Evolutionary conservation across 1,140 invertebrate species (phyloP).

Genomic region (Drosophila melanica): DNA sequence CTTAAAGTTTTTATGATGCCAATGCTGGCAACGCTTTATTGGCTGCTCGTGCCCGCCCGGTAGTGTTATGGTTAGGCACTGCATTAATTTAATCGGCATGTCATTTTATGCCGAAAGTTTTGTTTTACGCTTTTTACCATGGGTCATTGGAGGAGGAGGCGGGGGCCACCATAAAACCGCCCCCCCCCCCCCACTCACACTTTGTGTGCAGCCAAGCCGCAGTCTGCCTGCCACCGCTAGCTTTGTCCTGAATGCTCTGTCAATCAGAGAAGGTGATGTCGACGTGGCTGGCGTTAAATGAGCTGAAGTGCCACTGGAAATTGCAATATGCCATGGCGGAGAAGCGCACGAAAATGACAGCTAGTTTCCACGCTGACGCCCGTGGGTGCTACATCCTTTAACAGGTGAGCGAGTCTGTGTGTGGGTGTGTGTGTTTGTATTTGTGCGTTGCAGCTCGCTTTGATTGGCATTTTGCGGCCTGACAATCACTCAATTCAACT

Average conservation of each 20-base stretch:
- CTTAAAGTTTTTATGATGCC: conserved; percentile 48
- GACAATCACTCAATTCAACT: no score
- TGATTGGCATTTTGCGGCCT: no score
- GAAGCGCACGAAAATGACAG: neutral
- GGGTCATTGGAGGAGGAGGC: neutral
- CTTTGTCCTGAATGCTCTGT: conserved; percentile 25
- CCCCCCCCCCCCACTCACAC: neutral
- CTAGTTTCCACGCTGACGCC: neutral
- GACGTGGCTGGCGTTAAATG: conserved; percentile 30
- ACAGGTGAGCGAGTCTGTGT: neutral
- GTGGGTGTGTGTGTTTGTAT: conserved; percentile 8
- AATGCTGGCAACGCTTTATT: conserved; percentile 33
- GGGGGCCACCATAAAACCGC: conserved; percentile 20
- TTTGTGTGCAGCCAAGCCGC: conserved; percentile 12
- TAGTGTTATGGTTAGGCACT: conserved; percentile 13
- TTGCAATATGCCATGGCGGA: conserved; percentile 21
- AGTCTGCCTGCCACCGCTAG: conserved; percentile 6
- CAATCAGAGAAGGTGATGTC: conserved; percentile 31
- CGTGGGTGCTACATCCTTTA: neutral
- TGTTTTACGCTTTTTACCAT: conserved; percentile 15
- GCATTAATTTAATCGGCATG: conserved; percentile 55
- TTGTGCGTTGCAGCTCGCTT: conserved; percentile 12
- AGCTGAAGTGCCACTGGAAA: conserved; percentile 45
- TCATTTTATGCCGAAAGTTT: conserved; percentile 49
- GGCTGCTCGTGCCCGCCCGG: neutral